A percentile compares a stretch with the other conserved stretches of the same genome.
Conservation (phyloP, 2,797 vertebrate species). For the Zalophus californianus region DNA sequence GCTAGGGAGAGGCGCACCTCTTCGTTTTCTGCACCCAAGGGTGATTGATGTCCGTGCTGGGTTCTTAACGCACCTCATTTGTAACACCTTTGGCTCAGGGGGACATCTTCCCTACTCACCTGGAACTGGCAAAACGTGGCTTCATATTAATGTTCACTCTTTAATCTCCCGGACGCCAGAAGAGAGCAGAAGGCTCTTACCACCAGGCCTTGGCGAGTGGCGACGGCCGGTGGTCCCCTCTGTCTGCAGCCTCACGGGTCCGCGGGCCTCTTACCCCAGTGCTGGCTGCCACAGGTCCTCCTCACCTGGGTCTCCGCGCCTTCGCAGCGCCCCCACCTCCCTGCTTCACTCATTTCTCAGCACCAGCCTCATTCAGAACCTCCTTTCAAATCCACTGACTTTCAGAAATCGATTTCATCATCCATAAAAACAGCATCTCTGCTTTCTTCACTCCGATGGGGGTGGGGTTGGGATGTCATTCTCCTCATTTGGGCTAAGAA, state of each 20-base stretch:
- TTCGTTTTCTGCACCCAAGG: neutral
- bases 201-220: neutral
- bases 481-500: neutral
- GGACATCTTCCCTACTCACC: neutral
- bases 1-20: neutral
- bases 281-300: accelerated
- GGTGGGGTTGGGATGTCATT: neutral
- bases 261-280: accelerated
- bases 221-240: neutral
- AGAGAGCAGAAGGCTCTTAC: neutral
- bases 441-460: neutral
- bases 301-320: neutral
- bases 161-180: neutral
- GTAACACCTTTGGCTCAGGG: neutral
- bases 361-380: neutral
- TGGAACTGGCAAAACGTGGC: slow-evolving; percentile 3
- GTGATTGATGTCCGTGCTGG: neutral
- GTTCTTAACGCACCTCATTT: neutral
- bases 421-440: neutral
- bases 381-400: neutral
- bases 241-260: neutral
- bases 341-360: neutral
- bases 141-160: neutral
- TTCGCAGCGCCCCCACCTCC: accelerated
- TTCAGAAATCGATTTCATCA: neutral